Conservation (phyloP, 2,888 invertebrate species). For the Strigamia transsilvanica region DNA sequence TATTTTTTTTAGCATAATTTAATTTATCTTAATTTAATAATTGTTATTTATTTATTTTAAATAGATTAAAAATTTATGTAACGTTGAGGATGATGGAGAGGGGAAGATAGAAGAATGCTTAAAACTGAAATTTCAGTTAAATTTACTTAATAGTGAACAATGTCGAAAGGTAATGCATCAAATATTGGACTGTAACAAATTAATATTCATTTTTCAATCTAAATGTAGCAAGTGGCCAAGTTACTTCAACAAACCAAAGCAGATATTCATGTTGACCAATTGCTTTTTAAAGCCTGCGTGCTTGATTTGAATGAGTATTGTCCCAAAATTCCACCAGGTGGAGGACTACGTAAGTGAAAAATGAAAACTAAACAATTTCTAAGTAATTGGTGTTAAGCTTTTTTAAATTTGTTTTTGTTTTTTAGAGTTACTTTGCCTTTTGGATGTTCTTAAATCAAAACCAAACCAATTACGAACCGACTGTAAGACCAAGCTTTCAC, state of each 20-base stretch:
- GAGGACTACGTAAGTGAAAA: conserved; percentile 81
- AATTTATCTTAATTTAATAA: conserved; percentile 50
- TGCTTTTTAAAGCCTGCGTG: conserved; percentile 86
- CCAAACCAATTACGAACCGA: conserved; percentile 76
- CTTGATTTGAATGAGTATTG: conserved; percentile 72
- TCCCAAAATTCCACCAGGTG: conserved; percentile 77
- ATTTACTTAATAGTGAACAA: conserved; percentile 75
- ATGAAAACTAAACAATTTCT: neutral
- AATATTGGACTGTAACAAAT: conserved; percentile 56
- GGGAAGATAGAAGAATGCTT: conserved; percentile 88
- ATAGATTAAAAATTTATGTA: conserved; percentile 53
- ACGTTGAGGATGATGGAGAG: conserved; percentile 66
- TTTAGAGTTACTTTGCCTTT: conserved; percentile 64
- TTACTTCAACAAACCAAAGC: conserved; percentile 85
- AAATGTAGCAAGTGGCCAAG: conserved; percentile 78
- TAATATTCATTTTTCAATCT: conserved; percentile 31
- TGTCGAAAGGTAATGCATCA: conserved; percentile 69
- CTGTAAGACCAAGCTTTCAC: conserved; percentile 81
- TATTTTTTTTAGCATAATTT: conserved; percentile 60
- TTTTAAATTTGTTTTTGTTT: conserved; percentile 10
- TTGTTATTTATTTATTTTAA: neutral
- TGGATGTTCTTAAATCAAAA: conserved; percentile 67
- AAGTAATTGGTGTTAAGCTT: no score
- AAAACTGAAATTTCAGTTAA: conserved; percentile 70
- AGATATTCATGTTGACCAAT: conserved; percentile 94